Evolutionary conservation across 2,797 vertebrate genomes (phyloP).

Genomic region (Chromis chromis): DNA sequence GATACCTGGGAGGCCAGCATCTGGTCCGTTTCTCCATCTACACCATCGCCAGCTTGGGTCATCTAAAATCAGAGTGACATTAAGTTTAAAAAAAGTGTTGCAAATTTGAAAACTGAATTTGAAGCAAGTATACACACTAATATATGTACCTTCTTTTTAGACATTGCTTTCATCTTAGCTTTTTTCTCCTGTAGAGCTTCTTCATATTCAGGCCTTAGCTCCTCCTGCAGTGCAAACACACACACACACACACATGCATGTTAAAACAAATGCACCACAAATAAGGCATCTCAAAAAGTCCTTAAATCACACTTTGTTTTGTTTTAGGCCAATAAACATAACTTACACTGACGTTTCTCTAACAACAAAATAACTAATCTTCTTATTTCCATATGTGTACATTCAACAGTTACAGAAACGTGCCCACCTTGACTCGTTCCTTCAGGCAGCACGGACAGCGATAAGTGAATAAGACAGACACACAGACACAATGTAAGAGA

Average conservation of each 20-base stretch:
- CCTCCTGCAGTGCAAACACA: constrained; percentile 82
- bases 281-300: not conserved
- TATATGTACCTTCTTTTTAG: constrained; percentile 68
- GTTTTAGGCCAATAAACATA: not conserved
- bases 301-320: not conserved
- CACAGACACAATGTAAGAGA: not conserved
- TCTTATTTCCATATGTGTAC: not conserved
- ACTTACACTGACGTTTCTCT: too few species aligned
- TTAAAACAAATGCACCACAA: constrained; percentile 5
- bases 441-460: constrained; percentile 61
- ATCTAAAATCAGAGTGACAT: constrained; percentile 42
- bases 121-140: constrained; percentile 17
- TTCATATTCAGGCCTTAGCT: constrained; percentile 94
- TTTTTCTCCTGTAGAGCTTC: constrained; percentile 91
- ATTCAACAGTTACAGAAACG: constrained; percentile 7
- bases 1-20: constrained; percentile 81
- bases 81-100: not conserved
- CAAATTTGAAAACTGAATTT: not conserved
- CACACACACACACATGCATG: constrained; percentile 18
- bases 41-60: constrained; percentile 53
- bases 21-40: constrained; percentile 79
- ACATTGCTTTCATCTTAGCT: constrained; percentile 80
- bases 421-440: constrained; percentile 83
- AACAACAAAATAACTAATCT: too few species aligned
- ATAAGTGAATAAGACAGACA: not conserved